These are phyloP conservation scores for Linurgus olivaceus DNA, from an alignment of 2,797 vertebrate species.

Conservation along the genomic window DNA sequence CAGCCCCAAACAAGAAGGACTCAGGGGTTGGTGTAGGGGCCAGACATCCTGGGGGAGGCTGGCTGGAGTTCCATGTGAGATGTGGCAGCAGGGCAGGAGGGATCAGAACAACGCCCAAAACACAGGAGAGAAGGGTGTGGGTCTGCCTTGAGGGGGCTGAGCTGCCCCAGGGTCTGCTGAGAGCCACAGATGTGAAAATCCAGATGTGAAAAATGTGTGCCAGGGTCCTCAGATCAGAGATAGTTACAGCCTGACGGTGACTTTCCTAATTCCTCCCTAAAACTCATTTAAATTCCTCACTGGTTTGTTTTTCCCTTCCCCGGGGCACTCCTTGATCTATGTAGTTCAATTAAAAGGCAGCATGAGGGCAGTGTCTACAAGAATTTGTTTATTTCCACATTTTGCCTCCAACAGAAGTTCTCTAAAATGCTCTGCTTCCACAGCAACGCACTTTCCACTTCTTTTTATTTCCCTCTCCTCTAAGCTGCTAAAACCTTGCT, in stretches of 20 bases:
- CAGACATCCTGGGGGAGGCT: neutral
- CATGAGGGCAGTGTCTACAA: constrained; percentile 67
- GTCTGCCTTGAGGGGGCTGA: neutral
- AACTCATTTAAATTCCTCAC: neutral
- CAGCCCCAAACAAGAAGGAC: neutral
- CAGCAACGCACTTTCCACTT: neutral
- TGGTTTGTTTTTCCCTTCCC: neutral
- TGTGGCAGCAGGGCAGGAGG: neutral
- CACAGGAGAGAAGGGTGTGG: neutral
- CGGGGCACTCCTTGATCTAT: constrained; percentile 23
- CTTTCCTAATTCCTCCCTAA: neutral
- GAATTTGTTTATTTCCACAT: constrained; percentile 45
- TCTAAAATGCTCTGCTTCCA: neutral
- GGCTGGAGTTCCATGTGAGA: neutral
- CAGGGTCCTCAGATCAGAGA: neutral
- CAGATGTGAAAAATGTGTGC: neutral
- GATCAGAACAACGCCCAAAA: fast-evolving
- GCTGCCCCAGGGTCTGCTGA: neutral
- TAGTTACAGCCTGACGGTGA: neutral
- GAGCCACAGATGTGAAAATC: neutral
- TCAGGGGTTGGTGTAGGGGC: neutral
- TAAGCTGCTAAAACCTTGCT: neutral
- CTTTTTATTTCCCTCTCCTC: neutral
- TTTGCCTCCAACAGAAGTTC: neutral
- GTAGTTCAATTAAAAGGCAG: constrained; percentile 68